phyloP scores from a whole-genome alignment of 2,888 invertebrate genomes.

The Silvanus unidentatus region DNA sequence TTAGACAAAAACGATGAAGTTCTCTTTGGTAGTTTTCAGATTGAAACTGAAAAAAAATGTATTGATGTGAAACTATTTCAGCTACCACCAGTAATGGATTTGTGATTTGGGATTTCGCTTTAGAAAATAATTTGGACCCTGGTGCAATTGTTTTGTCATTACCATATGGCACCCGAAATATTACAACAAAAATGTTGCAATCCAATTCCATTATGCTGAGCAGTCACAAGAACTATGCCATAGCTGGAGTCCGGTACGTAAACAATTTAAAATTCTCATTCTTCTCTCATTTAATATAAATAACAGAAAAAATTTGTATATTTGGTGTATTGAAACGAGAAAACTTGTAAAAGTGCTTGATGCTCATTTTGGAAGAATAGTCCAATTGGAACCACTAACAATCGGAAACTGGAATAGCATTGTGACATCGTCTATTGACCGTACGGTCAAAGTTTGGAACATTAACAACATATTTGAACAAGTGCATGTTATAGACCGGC shows the following conservation, averaged over 20 bases:
- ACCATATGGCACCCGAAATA: conserved; percentile 87
- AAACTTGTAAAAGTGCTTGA: conserved; percentile 87
- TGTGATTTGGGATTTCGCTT: conserved; percentile 72
- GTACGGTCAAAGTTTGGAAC: conserved; percentile 98
- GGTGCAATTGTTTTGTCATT: conserved; percentile 64
- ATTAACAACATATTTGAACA: conserved; percentile 98
- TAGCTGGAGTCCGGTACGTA: conserved; percentile 83
- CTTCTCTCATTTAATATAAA: too few relatives aligned
- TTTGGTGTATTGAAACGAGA: conserved; percentile 80
- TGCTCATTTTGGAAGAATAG: conserved; percentile 94
- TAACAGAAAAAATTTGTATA: conserved; percentile 85
- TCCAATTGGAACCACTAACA: conserved; percentile 81
- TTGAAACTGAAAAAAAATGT: not conserved
- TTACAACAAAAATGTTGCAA: conserved; percentile 83
- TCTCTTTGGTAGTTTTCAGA: conserved; percentile 58
- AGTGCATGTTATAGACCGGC: conserved; percentile 90
- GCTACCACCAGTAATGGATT: conserved; percentile 78
- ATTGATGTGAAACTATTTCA: conserved; percentile 24
- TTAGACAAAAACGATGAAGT: conserved; percentile 75
- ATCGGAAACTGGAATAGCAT: conserved; percentile 89
- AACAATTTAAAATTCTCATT: conserved; percentile 5
- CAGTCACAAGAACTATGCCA: conserved; percentile 82
- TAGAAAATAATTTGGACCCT: conserved; percentile 43
- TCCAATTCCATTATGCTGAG: conserved; percentile 91
- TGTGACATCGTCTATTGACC: conserved; percentile 94